These are phyloP conservation scores for Agriopis aurantiaria DNA, from an alignment of 2,888 invertebrate species.

Conservation along the genomic window DNA sequence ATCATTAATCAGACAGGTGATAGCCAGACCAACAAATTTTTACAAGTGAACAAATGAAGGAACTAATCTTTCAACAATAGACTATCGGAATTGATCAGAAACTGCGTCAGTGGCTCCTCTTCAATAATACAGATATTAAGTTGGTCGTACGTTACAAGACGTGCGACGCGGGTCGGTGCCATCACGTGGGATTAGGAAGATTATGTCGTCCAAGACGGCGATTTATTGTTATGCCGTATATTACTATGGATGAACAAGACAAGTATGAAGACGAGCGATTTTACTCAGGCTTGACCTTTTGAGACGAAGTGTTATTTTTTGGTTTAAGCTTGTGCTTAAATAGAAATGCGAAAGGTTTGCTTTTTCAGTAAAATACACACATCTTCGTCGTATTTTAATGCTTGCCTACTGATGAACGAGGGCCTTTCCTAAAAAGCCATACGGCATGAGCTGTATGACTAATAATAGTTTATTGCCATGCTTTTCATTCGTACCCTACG, in stretches of 20 bases:
- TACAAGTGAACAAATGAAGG: neutral
- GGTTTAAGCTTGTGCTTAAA: neutral
- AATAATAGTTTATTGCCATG: too few relatives aligned
- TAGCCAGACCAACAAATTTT: neutral
- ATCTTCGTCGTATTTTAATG: too few relatives aligned
- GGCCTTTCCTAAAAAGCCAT: too few relatives aligned
- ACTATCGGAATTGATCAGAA: too few relatives aligned
- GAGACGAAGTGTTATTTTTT: neutral
- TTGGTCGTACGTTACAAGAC: conserved; percentile 3
- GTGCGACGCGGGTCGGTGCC: conserved; percentile 20
- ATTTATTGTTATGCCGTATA: conserved; percentile 18
- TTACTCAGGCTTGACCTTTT: neutral
- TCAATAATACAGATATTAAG: neutral
- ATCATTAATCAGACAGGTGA: conserved; percentile 33
- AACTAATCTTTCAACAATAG: neutral
- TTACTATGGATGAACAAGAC: conserved; percentile 13
- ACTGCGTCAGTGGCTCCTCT: neutral
- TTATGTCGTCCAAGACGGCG: conserved; percentile 15
- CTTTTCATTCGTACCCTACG: too few relatives aligned
- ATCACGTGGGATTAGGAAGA: conserved; percentile 20
- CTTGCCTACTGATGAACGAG: too few relatives aligned
- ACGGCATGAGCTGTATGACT: too few relatives aligned
- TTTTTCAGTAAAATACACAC: too few relatives aligned
- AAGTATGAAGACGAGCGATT: conserved; percentile 12
- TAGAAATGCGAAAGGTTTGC: neutral